Base-by-base conservation (phyloP, 92 coral and sea anemone species). In the Desmophyllum pertusum region DNA sequence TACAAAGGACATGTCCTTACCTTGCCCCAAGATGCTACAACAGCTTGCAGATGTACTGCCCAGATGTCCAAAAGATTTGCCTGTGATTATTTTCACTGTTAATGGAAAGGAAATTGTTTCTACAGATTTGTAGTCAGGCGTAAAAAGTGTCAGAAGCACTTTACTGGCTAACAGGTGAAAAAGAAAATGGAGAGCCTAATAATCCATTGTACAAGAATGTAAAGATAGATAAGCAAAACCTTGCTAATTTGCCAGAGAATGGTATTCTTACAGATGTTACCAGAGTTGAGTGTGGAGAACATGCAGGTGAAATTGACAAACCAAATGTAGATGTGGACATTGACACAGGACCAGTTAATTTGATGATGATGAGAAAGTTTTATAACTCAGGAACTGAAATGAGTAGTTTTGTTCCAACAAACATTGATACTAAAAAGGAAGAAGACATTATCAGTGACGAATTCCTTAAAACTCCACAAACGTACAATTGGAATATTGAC, bases 351-450 rank as follows among this genome's bases (percentile, higher is more conserved):
- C 95, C 92, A 25, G 85, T 77, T 64, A 52, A 82, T 83, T 83
- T 77, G 90, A 86, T 23, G 78, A 78, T 75, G 85, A 92, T 85
- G 88, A 91, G 63, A 84, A 62, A 52, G 92, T 88, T 76, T n/a
- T 77, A 88, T 51, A 81, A 91, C 27, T 62, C 84, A 19, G 35
- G 85, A 39, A 83, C 43, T 77, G 95, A 92, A 89, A 89, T 92
- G 92, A 48, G 77, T 72, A 91, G 92, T 57, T 88, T 89, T 66
- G 68, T 91, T 36, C 92, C 95, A 59, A 43, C 95, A 76, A 89
- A 92, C 6, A 31, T 71, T 57, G 87, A 85, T 33, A 76, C 76
- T 0, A 90, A 86, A 52, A 81, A 35, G 13, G 87, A 85, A 76
- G 50, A 75, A 76, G 35, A 89, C 9, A 68, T 39, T 7, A 84